Conservation (phyloP, 1,140 invertebrate species). For the Rhopalosiphum padi region DNA sequence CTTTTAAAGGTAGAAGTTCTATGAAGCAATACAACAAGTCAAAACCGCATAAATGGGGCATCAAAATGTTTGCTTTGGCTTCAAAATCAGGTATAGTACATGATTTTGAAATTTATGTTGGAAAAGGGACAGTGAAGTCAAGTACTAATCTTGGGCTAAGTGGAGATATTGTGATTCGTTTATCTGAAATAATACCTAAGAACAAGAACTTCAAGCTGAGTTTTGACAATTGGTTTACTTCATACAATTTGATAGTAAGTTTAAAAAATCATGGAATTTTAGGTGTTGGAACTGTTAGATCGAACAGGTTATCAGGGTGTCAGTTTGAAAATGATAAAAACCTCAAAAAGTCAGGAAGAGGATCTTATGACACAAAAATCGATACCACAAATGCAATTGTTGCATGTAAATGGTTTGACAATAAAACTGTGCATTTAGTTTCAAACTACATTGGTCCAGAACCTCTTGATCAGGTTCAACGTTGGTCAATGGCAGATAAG, state of each 20-base stretch:
- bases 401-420: neutral
- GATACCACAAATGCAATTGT: neutral
- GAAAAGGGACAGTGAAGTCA: neutral
- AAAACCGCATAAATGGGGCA: no score
- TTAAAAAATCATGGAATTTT: slow-evolving; percentile 3
- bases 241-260: neutral
- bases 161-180: slow-evolving; percentile 13
- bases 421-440: neutral
- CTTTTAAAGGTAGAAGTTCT: no score
- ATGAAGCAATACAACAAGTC: no score
- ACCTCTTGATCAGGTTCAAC: neutral
- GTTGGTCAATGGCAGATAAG: neutral
- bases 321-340: neutral
- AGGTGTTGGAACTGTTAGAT: neutral
- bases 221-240: slow-evolving; percentile 24
- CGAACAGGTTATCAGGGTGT: neutral
- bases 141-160: neutral
- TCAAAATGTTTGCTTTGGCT: no score
- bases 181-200: slow-evolving; percentile 16
- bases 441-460: neutral
- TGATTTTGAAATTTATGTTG: slow-evolving; percentile 30
- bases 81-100: neutral
- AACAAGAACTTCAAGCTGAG: neutral
- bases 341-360: neutral
- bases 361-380: neutral